These are phyloP conservation scores for Amphiprion percula DNA, from an alignment of 2,113 vertebrate species.

Conservation along the genomic window DNA sequence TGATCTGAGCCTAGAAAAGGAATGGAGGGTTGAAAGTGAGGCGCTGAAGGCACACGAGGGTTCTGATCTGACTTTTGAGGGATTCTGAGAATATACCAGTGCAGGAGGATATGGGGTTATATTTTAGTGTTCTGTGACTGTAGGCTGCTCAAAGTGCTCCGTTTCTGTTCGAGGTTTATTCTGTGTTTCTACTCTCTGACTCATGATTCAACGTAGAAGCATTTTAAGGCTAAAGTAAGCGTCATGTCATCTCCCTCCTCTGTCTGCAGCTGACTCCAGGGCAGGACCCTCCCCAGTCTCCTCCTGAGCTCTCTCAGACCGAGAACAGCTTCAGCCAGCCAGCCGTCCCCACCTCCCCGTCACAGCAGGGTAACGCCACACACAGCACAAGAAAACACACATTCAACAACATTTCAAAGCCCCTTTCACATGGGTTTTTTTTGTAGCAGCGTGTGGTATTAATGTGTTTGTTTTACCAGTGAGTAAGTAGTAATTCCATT, in stretches of 20 bases:
- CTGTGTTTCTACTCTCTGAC: not conserved
- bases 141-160: too few species aligned
- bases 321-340: conserved; percentile 90
- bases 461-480: conserved; percentile 46
- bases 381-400: conserved; percentile 6
- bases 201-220: not conserved
- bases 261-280: conserved; percentile 91
- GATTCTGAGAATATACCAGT: too few species aligned
- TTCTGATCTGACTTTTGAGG: too few species aligned
- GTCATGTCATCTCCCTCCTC: conserved; percentile 31
- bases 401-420: conserved; percentile 33
- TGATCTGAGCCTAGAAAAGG: too few species aligned
- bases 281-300: conserved; percentile 90
- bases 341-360: conserved; percentile 94
- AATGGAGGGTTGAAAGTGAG: too few species aligned
- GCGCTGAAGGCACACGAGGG: too few species aligned
- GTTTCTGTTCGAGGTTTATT: too few species aligned
- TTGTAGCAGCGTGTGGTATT: conserved; percentile 5
- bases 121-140: too few species aligned
- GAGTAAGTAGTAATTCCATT: conserved; percentile 18
- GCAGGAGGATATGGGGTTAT: too few species aligned
- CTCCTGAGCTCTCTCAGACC: conserved; percentile 88
- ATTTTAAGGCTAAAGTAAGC: conserved; percentile 4
- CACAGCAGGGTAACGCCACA: conserved; percentile 90
- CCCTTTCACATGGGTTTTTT: not conserved